A percentile compares a stretch with the other conserved stretches of the same genome.
Evolutionary conservation across 1,140 invertebrate species (phyloP).

Genomic region (Drosophila ogumai): DNA sequence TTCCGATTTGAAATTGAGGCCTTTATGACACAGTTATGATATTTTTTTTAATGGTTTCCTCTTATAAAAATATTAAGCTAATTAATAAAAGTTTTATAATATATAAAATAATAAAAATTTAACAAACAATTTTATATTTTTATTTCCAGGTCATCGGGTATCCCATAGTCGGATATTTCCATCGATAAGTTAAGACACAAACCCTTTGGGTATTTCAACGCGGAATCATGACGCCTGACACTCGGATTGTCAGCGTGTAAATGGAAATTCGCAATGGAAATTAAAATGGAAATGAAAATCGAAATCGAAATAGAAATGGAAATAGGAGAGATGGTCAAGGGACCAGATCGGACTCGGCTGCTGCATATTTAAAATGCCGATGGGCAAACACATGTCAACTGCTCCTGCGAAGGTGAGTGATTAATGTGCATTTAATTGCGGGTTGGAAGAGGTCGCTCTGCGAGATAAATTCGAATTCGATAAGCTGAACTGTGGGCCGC

Average conservation of each 20-base stretch:
- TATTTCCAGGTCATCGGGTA: background rate
- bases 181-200: background rate
- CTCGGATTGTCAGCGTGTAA: conserved; percentile 24
- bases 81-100: too few relatives aligned
- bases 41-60: too few relatives aligned
- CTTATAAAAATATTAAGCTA: too few relatives aligned
- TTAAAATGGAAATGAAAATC: background rate
- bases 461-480: conserved; percentile 28
- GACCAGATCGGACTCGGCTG: background rate
- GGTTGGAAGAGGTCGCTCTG: conserved; percentile 1
- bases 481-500: conserved; percentile 53
- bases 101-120: too few relatives aligned
- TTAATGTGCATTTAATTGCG: conserved; percentile 78
- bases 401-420: conserved; percentile 50
- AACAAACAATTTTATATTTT: too few relatives aligned
- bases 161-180: background rate
- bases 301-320: background rate
- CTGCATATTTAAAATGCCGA: conserved; percentile 32
- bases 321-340: background rate
- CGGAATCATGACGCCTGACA: conserved; percentile 9
- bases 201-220: background rate
- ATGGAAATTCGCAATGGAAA: conserved; percentile 12
- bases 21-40: too few relatives aligned
- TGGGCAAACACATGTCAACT: conserved; percentile 43
- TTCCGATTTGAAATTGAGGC: too few relatives aligned